A percentile compares a stretch with the other conserved stretches of the same genome.
Conservation (phyloP, 2,797 vertebrate species). For the Ciconia nigra region DNA sequence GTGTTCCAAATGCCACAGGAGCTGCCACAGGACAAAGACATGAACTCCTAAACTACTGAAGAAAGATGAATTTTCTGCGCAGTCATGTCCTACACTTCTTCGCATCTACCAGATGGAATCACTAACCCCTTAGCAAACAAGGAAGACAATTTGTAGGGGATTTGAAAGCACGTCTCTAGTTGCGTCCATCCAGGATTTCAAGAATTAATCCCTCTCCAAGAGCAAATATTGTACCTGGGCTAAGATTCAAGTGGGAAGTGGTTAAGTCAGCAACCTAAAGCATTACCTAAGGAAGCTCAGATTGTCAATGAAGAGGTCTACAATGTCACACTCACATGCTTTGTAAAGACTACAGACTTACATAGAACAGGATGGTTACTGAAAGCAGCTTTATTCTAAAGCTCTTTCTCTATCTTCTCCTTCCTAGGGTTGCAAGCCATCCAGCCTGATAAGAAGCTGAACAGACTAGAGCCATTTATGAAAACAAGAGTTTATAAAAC, state of each 20-base stretch:
- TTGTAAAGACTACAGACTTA: neutral
- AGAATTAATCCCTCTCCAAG: constrained; percentile 47
- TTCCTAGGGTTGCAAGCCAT: neutral
- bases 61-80: neutral
- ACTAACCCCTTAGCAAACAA: neutral
- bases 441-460: neutral
- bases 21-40: neutral
- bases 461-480: neutral
- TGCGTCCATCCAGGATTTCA: constrained; percentile 29
- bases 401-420: constrained; percentile 28
- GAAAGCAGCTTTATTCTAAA: constrained; percentile 52
- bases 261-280: constrained; percentile 59
- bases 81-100: neutral
- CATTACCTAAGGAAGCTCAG: constrained; percentile 41
- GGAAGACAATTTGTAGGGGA: constrained; percentile 68
- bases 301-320: neutral
- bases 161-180: neutral
- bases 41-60: neutral
- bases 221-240: constrained; percentile 44
- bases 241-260: constrained; percentile 19
- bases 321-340: neutral
- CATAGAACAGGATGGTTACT: neutral
- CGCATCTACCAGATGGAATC: neutral
- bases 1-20: neutral
- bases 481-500: neutral